These are phyloP conservation scores for Platyscapa corneri DNA, from an alignment of 1,140 invertebrate species.

Conservation along the genomic window DNA sequence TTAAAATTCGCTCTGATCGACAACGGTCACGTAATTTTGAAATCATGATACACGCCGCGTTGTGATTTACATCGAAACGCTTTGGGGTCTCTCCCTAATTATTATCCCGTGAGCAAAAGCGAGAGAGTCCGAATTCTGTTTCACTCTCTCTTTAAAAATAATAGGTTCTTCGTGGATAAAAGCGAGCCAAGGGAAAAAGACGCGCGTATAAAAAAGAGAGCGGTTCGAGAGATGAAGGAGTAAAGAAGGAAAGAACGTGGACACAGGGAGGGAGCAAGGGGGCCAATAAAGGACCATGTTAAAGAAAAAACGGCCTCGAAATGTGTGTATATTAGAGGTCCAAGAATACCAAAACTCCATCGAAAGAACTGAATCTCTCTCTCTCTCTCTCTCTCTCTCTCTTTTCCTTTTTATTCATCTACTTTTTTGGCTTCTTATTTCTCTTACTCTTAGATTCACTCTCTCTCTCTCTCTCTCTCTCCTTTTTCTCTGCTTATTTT, in stretches of 20 bases:
- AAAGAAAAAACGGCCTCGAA: slow-evolving; percentile 32
- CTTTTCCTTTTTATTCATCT: neutral
- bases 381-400: neutral
- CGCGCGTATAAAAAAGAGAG: slow-evolving; percentile 17
- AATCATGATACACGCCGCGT: slow-evolving; percentile 33
- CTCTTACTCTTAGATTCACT: slow-evolving; percentile 16
- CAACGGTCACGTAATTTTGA: slow-evolving; percentile 37
- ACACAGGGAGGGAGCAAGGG: neutral
- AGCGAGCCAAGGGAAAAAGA: neutral
- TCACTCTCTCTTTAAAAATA: slow-evolving; percentile 39
- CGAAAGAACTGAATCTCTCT: neutral
- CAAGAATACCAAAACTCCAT: slow-evolving; percentile 13
- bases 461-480: neutral
- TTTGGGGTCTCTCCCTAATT: slow-evolving; percentile 15
- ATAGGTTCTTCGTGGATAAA: slow-evolving; percentile 35
- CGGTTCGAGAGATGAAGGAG: slow-evolving; percentile 24
- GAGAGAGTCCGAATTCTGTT: slow-evolving; percentile 6
- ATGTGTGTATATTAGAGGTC: slow-evolving; percentile 24
- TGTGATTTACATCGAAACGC: slow-evolving; percentile 16
- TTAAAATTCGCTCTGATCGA: slow-evolving; percentile 20
- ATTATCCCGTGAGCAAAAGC: slow-evolving; percentile 41
- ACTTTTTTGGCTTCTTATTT: slow-evolving; percentile 7
- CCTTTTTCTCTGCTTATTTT: neutral
- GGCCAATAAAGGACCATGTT: slow-evolving; percentile 40
- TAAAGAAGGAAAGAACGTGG: slow-evolving; percentile 17